Percentiles rank a stretch among this genome's conserved stretches.
phyloP scores from a whole-genome alignment of 2,888 invertebrate species.

The Pharmacophagus antenor region DNA sequence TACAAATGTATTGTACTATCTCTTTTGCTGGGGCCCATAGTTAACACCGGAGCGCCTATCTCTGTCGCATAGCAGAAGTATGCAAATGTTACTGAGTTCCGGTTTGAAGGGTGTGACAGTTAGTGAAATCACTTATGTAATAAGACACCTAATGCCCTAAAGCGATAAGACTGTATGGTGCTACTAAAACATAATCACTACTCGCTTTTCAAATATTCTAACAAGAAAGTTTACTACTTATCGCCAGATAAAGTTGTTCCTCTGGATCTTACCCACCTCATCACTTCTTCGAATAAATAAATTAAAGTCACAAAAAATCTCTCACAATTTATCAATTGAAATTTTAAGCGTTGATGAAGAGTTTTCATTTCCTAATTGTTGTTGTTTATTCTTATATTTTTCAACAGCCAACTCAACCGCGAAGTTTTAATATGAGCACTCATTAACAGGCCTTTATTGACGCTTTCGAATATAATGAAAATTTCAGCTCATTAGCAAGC shows the following conservation, averaged over 20 bases:
- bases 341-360: not conserved
- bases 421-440: conserved; percentile 21
- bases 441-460: conserved; percentile 19
- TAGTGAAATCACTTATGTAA: no score
- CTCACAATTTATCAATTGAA: not conserved
- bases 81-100: not conserved
- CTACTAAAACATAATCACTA: no score
- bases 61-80: not conserved
- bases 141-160: no score
- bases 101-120: not conserved
- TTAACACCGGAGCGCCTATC: no score
- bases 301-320: not conserved
- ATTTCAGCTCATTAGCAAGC: conserved; percentile 24
- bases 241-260: no score
- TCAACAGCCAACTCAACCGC: conserved; percentile 5
- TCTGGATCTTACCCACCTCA: no score
- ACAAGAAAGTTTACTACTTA: no score
- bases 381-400: not conserved
- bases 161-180: no score
- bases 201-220: no score
- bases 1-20: no score
- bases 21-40: no score
- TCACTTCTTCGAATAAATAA: not conserved
- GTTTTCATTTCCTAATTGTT: not conserved
- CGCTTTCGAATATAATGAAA: conserved; percentile 19